Evolutionary conservation across 1,140 invertebrate genomes (phyloP), one percentile per base, ranked within the genome.

Genomic region (Episyrphus balteatus): DNA sequence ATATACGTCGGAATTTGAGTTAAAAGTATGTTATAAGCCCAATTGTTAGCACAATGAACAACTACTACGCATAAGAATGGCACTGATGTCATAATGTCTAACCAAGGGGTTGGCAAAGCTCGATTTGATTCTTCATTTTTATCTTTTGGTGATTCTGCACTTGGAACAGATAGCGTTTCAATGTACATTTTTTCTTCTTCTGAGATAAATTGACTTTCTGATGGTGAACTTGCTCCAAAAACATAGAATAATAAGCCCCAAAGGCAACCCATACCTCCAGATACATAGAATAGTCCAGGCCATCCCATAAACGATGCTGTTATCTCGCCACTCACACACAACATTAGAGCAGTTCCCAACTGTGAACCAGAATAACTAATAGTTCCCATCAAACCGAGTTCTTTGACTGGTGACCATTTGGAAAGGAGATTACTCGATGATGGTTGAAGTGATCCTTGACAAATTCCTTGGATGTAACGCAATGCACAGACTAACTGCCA

Each of bases 1-100:
- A 98, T 83, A 61, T 92, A 98, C 1, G 78, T 85, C 1, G 95
- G 94, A 56, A 98, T 83, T 68, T 92, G 82, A 0, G 89, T 94
- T 17, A 97, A 72, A 40, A 98, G 73, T 12, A 87, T 93, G 78
- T 92, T 96, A 65, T 90, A 94, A 2, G 90, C 91, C 89, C 90
- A 97, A 68, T 92, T 92, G 59, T 93, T 87, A 1, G 88, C 84
- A 62, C 88, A 86, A 64, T 97, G 90, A 0, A 80, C 81, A 1
- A 92, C 69, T 11, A 90, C 75, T 13, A 94, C 72, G 0, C 90
- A 85, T 79, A 85, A 87, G 52, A 96, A 81, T 2, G 92, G 84
- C 15, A 79, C 47, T 2, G 87, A 90, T 0, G 75, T 85, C 1
- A 86, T 72, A 38, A 96, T 88, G 15, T 74, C 61, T 37, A 59